phyloP scores from a whole-genome alignment of 2,113 vertebrate genomes.

The Corvus hawaiiensis region DNA sequence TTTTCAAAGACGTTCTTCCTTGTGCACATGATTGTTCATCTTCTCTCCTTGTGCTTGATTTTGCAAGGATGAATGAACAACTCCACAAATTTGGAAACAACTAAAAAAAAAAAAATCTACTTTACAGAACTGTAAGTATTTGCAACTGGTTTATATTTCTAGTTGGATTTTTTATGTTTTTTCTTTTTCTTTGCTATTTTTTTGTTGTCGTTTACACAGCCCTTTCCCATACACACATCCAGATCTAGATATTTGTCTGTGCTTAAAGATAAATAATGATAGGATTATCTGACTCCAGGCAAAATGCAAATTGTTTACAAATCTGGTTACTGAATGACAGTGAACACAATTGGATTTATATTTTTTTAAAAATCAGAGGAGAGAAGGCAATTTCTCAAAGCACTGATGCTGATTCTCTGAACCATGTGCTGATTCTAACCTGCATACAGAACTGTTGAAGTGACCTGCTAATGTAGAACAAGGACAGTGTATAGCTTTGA shows the following conservation, averaged over 20 bases:
- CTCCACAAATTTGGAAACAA: neutral
- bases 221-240: neutral
- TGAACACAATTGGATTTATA: neutral
- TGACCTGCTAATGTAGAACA: neutral
- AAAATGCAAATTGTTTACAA: slow-evolving; percentile 22
- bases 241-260: neutral
- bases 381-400: neutral
- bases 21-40: neutral
- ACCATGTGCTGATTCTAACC: neutral
- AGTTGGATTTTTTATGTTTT: neutral
- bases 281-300: neutral
- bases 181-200: neutral
- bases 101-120: neutral
- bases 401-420: neutral
- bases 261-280: neutral
- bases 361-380: neutral
- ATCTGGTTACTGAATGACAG: neutral
- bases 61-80: neutral
- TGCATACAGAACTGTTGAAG: neutral
- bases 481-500: neutral
- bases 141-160: neutral
- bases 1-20: neutral
- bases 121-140: neutral
- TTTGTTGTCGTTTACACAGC: neutral
- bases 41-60: neutral